Conservation (phyloP, 2,888 invertebrate species). For the Nymphalis urticae region DNA sequence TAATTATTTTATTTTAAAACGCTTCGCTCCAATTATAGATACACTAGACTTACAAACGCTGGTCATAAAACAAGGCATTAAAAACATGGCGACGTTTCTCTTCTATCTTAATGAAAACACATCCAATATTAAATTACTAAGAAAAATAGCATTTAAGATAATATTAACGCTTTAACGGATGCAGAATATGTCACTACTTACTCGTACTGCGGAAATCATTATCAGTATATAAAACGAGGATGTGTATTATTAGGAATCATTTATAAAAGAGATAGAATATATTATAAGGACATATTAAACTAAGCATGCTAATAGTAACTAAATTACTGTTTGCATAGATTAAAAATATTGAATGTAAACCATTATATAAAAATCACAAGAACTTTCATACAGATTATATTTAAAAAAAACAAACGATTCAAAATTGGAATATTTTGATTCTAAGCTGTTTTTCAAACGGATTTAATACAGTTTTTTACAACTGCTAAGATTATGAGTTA, state of each 20-base stretch:
- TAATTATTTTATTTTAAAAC: background rate
- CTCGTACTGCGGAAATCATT: conserved; percentile 6
- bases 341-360: background rate
- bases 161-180: background rate
- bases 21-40: background rate
- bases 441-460: too few relatives aligned
- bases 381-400: too few relatives aligned
- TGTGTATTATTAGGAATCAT: background rate
- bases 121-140: conserved; percentile 19
- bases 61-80: conserved; percentile 23
- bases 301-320: too few relatives aligned
- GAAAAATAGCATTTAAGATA: conserved; percentile 14
- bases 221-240: conserved; percentile 1
- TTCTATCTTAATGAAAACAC: conserved; percentile 24
- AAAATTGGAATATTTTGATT: too few relatives aligned
- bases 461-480: too few relatives aligned
- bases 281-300: background rate
- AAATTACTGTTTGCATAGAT: background rate
- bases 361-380: background rate
- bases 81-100: conserved; percentile 7
- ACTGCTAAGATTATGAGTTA: too few relatives aligned
- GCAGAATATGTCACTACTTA: background rate
- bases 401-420: too few relatives aligned
- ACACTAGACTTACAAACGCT: conserved; percentile 7
- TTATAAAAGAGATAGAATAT: background rate